These are phyloP conservation scores for Sander vitreus DNA, from an alignment of 2,113 vertebrate species.

Conservation along the genomic window DNA sequence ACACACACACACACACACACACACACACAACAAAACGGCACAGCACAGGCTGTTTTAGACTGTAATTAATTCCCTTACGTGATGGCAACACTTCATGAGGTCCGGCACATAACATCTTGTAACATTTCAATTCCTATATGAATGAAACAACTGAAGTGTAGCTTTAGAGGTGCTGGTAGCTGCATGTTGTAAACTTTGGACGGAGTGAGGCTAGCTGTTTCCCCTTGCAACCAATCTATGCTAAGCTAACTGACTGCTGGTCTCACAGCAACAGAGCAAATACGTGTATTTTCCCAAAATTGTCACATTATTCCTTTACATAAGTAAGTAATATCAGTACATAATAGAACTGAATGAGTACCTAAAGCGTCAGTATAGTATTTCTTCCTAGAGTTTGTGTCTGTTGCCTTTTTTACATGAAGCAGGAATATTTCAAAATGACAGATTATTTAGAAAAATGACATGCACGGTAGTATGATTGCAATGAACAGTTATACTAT, in stretches of 20 bases:
- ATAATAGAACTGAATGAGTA: background rate
- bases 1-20: too few species aligned
- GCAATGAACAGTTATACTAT: background rate
- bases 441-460: constrained; percentile 2
- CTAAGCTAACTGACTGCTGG: too few species aligned
- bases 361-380: background rate
- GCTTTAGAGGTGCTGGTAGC: background rate
- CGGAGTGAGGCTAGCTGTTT: background rate
- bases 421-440: constrained; percentile 4
- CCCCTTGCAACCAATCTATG: too few species aligned
- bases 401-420: background rate
- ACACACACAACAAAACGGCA: too few species aligned
- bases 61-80: background rate
- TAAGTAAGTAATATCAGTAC: background rate
- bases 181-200: background rate
- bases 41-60: background rate
- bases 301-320: background rate
- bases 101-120: background rate
- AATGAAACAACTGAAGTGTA: background rate
- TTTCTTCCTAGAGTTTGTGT: background rate
- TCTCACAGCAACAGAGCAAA: too few species aligned
- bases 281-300: background rate
- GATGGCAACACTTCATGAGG: background rate
- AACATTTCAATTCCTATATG: background rate
- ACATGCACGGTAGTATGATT: background rate